These are phyloP conservation scores for Lytechinus variegatus DNA, from an alignment of 35 echinoderm and acorn worm genomes.

Conservation along the genomic window DNA sequence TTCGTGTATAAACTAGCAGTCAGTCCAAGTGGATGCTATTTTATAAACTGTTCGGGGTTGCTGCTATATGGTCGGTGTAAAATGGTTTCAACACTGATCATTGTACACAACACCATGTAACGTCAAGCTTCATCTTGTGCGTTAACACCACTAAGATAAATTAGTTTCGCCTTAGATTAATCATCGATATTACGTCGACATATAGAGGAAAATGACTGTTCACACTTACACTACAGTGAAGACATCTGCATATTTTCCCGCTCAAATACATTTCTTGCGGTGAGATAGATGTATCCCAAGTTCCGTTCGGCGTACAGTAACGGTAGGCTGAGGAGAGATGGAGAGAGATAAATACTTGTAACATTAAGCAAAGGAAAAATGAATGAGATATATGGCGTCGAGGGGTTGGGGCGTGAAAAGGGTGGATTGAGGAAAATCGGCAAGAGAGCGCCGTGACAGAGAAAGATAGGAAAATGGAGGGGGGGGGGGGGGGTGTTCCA, in stretches of 20 bases:
- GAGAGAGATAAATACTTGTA: too few relatives aligned
- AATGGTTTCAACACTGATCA: too few relatives aligned
- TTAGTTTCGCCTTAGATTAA: too few relatives aligned
- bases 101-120: too few relatives aligned
- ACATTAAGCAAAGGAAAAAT: not conserved
- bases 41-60: too few relatives aligned
- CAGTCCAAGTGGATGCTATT: too few relatives aligned
- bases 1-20: too few relatives aligned
- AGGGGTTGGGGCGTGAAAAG: not conserved
- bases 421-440: not conserved
- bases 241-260: constrained; percentile 51
- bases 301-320: constrained; percentile 29
- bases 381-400: not conserved
- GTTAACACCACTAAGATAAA: too few relatives aligned
- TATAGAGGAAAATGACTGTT: too few relatives aligned
- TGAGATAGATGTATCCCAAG: constrained; percentile 21
- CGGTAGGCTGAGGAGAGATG: not conserved
- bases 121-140: too few relatives aligned
- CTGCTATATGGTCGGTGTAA: too few relatives aligned
- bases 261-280: constrained; percentile 36
- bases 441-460: not conserved
- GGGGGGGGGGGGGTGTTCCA: not conserved
- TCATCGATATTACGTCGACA: too few relatives aligned
- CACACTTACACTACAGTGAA: constrained; percentile 66
- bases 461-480: not conserved